phyloP scores from a whole-genome alignment of 2,888 invertebrate species.

The Macrophya annulata region DNA sequence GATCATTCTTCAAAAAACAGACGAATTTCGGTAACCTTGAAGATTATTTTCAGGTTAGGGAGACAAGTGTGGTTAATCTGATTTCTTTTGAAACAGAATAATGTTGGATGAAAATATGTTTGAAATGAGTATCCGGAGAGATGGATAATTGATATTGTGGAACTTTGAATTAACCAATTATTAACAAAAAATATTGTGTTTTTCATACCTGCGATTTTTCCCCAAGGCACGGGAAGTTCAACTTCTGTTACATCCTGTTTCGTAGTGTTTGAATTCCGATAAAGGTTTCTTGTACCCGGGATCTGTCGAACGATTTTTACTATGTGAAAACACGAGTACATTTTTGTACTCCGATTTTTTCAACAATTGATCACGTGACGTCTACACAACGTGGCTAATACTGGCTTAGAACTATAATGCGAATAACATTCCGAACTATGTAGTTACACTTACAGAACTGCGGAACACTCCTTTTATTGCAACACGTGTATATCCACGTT shows the following conservation, averaged over 20 bases:
- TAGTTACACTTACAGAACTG: not conserved
- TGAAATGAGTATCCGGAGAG: not conserved
- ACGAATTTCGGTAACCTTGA: not conserved
- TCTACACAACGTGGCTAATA: not conserved
- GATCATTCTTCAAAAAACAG: not conserved
- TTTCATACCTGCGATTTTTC: conserved; percentile 83
- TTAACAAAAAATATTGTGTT: not conserved
- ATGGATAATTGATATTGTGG: not conserved
- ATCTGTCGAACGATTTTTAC: not conserved
- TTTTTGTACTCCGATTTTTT: not conserved
- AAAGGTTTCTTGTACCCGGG: not conserved
- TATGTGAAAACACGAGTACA: not conserved
- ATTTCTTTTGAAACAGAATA: not conserved
- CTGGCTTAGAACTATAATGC: not conserved
- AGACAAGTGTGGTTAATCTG: not conserved
- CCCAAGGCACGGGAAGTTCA: conserved; percentile 86
- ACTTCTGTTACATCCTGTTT: conserved; percentile 79
- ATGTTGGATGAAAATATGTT: not conserved
- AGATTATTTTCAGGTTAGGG: conserved; percentile 24
- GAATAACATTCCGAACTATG: not conserved
- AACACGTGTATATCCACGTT: not conserved
- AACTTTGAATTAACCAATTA: not conserved
- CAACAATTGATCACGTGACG: not conserved
- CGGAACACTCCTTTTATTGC: not conserved
- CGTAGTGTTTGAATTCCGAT: not conserved